Evolutionary conservation across 23 tunicate genomes (phyloP), one percentile per base, ranked within the genome.

Genomic region (Styela plicata): DNA sequence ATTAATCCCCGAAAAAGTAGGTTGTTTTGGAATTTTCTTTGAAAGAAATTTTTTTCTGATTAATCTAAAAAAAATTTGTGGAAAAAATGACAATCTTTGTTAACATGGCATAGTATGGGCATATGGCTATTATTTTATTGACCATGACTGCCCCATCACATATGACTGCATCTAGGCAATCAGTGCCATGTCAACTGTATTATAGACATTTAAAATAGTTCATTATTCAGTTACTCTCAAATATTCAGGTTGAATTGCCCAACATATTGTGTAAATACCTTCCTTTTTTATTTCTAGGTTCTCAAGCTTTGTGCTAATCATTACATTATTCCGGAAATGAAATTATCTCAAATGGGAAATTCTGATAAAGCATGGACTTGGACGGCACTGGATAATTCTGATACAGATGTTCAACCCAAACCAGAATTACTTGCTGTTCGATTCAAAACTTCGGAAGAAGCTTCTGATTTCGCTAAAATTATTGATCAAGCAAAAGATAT

Each of bases 221-320:
- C n/a, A n/a, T n/a, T n/a, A n/a, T n/a, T n/a, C n/a, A n/a, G n/a
- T n/a, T n/a, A n/a, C n/a, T n/a, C n/a, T n/a, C n/a, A n/a, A n/a
- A n/a, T n/a, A n/a, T n/a, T n/a, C n/a, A n/a, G n/a, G n/a, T n/a
- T n/a, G n/a, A n/a, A n/a, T n/a, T n/a, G n/a, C n/a, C n/a, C n/a
- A n/a, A n/a, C n/a, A n/a, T n/a, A n/a, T n/a, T n/a, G n/a, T n/a
- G n/a, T n/a, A n/a, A n/a, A n/a, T n/a, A n/a, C n/a, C n/a, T n/a
- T n/a, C n/a, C n/a, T n/a, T n/a, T n/a, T n/a, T n/a, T n/a, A n/a
- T n/a, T n/a, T 83, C 24, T 37, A 92, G 97, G 99, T 95, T 33
- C 36, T 82, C 69, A 95, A 95, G 70, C 36, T 87, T 22, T 90
- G 99, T 65, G 96, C 96, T 3, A 95, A 95, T 79, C 99, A 95